phyloP scores from a whole-genome alignment of 2,113 vertebrate species.

The Neotoma lepida region DNA sequence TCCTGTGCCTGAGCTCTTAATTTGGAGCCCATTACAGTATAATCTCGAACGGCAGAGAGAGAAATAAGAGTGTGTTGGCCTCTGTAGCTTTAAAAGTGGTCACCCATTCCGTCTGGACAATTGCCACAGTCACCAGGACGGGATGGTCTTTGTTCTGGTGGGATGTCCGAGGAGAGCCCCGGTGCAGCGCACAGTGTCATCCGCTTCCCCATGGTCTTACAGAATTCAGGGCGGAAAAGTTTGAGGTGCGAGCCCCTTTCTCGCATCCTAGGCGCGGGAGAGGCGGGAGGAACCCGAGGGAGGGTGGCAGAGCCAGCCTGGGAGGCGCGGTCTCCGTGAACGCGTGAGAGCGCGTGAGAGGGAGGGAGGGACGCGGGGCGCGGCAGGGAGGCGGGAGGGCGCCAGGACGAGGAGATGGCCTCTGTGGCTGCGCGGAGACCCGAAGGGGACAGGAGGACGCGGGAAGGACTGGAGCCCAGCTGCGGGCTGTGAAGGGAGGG shows the following conservation, averaged over 20 bases:
- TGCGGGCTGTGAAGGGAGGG: neutral
- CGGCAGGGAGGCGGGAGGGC: neutral
- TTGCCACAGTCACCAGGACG: constrained; percentile 27
- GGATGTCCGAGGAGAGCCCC: constrained; percentile 47
- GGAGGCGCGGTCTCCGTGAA: neutral
- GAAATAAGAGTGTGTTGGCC: neutral
- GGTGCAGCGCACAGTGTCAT: constrained; percentile 75
- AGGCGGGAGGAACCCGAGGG: neutral
- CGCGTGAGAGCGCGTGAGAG: constrained; percentile 5
- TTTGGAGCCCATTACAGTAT: neutral
- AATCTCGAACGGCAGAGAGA: neutral
- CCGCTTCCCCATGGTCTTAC: neutral
- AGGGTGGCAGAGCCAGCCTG: neutral
- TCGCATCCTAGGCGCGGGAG: neutral
- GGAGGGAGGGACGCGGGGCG: neutral
- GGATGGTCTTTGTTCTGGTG: constrained; percentile 75
- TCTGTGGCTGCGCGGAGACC: neutral
- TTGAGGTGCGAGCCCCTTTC: neutral
- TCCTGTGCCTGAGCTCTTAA: neutral
- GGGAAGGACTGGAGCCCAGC: neutral
- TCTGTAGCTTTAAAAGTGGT: constrained; percentile 45
- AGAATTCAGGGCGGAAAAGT: neutral
- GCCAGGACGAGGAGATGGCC: neutral
- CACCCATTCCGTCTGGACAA: constrained; percentile 27
- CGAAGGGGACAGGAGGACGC: neutral